These are phyloP conservation scores for Rhineura floridana DNA, from an alignment of 2,113 vertebrate species.

Conservation along the genomic window DNA sequence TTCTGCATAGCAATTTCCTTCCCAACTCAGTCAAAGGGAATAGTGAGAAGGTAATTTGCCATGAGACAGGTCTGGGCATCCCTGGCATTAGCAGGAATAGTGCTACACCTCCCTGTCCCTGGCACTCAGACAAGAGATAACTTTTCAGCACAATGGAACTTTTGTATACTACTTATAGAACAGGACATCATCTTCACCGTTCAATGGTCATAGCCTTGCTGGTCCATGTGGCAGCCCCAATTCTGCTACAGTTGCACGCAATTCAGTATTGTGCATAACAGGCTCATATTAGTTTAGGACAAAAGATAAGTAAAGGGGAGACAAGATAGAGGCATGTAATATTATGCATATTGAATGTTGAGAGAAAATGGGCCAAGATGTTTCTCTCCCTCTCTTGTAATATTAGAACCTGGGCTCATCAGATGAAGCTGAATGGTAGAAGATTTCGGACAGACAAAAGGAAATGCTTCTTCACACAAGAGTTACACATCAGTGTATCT, in stretches of 20 bases:
- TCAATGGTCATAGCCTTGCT: not conserved
- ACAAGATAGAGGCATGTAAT: not conserved
- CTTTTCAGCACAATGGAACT: not conserved
- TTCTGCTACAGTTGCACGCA: not conserved
- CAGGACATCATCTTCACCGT: not conserved
- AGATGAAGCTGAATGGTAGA: not conserved
- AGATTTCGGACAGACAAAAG: not conserved
- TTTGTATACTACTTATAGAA: not conserved
- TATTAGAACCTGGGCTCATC: not conserved
- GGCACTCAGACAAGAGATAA: not conserved
- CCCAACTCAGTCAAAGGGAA: slow-evolving; percentile 7
- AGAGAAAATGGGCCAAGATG: too few species aligned
- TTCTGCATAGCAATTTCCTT: slow-evolving; percentile 10
- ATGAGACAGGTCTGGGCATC: not conserved
- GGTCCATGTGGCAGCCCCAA: not conserved
- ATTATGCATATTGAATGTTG: not conserved
- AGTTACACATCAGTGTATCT: too few species aligned
- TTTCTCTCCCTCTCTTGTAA: not conserved
- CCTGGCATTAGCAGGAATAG: not conserved
- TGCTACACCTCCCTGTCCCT: not conserved
- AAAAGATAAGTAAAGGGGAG: too few species aligned
- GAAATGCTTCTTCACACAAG: too few species aligned
- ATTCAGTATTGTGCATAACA: not conserved
- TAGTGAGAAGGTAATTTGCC: not conserved
- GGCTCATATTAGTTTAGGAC: not conserved